These are phyloP conservation scores for Alaudala cheleensis DNA, from an alignment of 2,113 vertebrate genomes.

Conservation along the genomic window DNA sequence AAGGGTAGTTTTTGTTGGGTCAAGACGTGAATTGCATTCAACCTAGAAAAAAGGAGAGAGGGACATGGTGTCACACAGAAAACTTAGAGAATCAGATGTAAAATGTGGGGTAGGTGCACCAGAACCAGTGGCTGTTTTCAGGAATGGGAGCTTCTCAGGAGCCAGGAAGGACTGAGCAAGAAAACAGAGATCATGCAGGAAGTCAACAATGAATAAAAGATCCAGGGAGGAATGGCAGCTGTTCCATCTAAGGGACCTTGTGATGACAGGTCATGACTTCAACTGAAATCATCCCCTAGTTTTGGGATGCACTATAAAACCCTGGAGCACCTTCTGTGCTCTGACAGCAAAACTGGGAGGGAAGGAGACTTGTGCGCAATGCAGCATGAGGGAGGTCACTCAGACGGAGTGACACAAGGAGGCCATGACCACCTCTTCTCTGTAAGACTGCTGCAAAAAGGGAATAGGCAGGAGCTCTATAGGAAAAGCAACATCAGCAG, in stretches of 20 bases:
- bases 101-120: neutral
- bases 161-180: neutral
- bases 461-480: neutral
- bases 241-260: neutral
- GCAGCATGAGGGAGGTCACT: neutral
- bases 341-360: neutral
- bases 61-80: neutral
- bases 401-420: neutral
- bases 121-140: neutral
- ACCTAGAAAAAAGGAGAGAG: slow-evolving; percentile 78
- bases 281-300: neutral
- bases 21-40: slow-evolving; percentile 95
- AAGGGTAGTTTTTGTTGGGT: slow-evolving; percentile 91
- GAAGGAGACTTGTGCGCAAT: neutral
- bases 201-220: neutral
- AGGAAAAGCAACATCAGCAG: neutral
- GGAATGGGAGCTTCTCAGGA: neutral
- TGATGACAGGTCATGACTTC: neutral
- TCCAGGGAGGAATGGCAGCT: neutral
- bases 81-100: neutral
- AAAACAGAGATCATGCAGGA: neutral
- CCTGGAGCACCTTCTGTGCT: neutral
- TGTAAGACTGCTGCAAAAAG: neutral
- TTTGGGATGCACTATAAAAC: neutral
- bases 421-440: accelerated